Conservation (phyloP, 2,888 invertebrate genomes). For the Drosophila vallismaia region DNA sequence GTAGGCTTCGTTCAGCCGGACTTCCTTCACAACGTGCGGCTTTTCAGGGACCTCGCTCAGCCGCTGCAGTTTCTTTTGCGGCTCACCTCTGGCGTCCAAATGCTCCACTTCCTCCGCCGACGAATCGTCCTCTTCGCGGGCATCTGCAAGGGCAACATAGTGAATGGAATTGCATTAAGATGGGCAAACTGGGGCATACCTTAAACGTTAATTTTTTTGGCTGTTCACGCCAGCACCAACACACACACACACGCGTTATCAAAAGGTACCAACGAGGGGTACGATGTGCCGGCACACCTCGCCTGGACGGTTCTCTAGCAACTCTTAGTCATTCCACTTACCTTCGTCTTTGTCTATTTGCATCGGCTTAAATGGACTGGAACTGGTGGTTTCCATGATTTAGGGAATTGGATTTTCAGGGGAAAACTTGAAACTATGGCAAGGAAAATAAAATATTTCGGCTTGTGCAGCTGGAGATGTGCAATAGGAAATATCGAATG, state of each 20-base stretch:
- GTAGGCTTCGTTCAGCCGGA: conserved; percentile 57
- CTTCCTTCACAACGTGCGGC: conserved; percentile 3
- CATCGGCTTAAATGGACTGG: conserved; percentile 53
- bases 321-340: conserved; percentile 56
- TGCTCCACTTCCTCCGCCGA: conserved; percentile 2
- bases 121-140: conserved; percentile 18
- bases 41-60: conserved; percentile 27
- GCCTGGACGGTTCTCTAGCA: conserved; percentile 32
- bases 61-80: conserved; percentile 64
- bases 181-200: conserved; percentile 72
- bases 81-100: conserved; percentile 32
- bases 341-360: conserved; percentile 64
- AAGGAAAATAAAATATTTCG: conserved; percentile 31
- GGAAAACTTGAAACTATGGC: conserved; percentile 16
- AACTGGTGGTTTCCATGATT: conserved; percentile 55
- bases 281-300: conserved; percentile 65
- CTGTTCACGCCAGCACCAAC: conserved; percentile 45
- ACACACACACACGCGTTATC: conserved; percentile 42
- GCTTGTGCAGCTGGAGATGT: conserved; percentile 30
- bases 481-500: conserved; percentile 2
- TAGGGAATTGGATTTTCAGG: conserved; percentile 10
- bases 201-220: conserved; percentile 68
- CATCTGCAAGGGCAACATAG: conserved; percentile 69
- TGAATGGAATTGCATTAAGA: conserved; percentile 80
- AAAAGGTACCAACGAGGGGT: conserved; percentile 29